Conservation (phyloP, 2,888 invertebrate species). For the Protodeltote pygarga region DNA sequence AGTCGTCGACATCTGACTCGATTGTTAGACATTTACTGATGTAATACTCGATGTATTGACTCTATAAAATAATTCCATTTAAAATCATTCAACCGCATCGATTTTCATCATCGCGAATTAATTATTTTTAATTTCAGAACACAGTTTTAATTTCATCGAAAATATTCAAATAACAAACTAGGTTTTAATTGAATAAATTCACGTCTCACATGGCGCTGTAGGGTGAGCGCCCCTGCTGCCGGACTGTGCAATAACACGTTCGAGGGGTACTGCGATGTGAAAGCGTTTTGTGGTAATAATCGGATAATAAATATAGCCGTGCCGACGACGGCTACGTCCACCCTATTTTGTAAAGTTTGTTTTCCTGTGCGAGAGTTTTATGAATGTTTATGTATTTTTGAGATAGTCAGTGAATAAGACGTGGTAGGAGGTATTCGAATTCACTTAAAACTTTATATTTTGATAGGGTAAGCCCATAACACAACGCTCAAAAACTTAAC, state of each 20-base stretch:
- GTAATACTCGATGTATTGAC: not conserved
- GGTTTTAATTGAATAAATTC: conserved; percentile 53
- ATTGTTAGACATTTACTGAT: too few relatives aligned
- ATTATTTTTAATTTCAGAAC: conserved; percentile 12
- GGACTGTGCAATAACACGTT: conserved; percentile 52
- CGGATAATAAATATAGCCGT: conserved; percentile 67
- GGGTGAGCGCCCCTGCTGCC: conserved; percentile 48
- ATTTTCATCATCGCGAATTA: not conserved
- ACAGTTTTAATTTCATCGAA: conserved; percentile 29
- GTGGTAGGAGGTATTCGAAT: conserved; percentile 2
- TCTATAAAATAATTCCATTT: not conserved
- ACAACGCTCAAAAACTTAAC: too few relatives aligned
- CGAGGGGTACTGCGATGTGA: conserved; percentile 57
- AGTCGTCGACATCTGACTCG: too few relatives aligned
- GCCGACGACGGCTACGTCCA: conserved; percentile 48
- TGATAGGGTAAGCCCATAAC: conserved; percentile 8
- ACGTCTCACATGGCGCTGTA: conserved; percentile 42
- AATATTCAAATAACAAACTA: conserved; percentile 41
- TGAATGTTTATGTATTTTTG: conserved; percentile 26
- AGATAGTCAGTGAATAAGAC: not conserved
- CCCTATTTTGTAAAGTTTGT: conserved; percentile 52
- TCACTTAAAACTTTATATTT: not conserved
- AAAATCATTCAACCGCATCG: not conserved
- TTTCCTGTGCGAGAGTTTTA: conserved; percentile 40
- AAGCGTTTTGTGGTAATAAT: conserved; percentile 70